Conservation (phyloP, 2,888 invertebrate genomes). For the Romanomermis culicivorax region DNA sequence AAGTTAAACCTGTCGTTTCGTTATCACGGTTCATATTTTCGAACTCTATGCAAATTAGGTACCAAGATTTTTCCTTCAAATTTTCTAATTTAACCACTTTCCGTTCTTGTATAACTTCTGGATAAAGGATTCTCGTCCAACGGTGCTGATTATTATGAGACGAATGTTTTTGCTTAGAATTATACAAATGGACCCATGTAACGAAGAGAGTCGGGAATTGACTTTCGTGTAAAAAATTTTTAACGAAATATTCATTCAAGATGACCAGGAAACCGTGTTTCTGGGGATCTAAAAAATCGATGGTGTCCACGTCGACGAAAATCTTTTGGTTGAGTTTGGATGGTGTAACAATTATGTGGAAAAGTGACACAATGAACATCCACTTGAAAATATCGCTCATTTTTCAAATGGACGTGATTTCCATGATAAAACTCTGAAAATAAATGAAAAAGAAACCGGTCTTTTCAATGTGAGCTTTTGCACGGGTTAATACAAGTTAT, state of each 20-base stretch:
- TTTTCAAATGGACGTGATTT: no score
- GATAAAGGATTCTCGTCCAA: not conserved
- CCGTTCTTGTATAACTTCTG: slow-evolving; percentile 1
- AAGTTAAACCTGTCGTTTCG: slow-evolving; percentile 19
- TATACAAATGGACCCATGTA: not conserved
- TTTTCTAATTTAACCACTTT: not conserved
- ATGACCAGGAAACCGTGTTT: not conserved
- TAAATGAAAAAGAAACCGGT: no score
- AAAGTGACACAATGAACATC: no score
- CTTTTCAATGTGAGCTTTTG: no score
- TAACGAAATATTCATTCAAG: not conserved
- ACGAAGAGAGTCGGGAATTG: not conserved
- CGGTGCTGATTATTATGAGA: not conserved
- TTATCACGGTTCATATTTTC: slow-evolving; percentile 23
- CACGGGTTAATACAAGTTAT: no score
- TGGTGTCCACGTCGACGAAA: not conserved
- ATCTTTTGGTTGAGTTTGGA: not conserved
- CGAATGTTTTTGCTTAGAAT: not conserved
- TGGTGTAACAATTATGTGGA: not conserved
- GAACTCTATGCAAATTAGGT: slow-evolving; percentile 19
- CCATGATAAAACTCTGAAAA: no score
- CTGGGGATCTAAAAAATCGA: not conserved
- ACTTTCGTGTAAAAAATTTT: not conserved
- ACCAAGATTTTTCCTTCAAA: not conserved
- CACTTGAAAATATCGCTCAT: no score